Conservation (phyloP, 2,113 vertebrate species). For the Carlito syrichta region DNA sequence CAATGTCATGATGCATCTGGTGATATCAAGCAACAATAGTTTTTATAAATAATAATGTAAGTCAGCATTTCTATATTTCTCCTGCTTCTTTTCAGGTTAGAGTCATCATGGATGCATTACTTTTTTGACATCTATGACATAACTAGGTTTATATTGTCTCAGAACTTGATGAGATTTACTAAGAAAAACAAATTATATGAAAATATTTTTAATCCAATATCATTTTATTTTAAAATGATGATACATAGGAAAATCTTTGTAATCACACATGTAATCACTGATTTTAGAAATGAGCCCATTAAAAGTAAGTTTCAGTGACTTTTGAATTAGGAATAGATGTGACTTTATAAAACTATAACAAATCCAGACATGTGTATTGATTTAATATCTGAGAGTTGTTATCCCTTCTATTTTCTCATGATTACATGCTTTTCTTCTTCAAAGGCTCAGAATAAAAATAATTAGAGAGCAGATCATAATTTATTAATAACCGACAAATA, state of each 20-base stretch:
- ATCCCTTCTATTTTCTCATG: slow-evolving; percentile 65
- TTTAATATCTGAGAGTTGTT: slow-evolving; percentile 55
- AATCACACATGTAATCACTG: slow-evolving; percentile 59
- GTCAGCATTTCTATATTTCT: background rate
- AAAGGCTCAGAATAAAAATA: slow-evolving; percentile 51
- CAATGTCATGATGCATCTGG: background rate
- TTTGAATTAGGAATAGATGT: slow-evolving; percentile 57
- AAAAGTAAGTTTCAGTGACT: slow-evolving; percentile 57
- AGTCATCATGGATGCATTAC: too few species aligned
- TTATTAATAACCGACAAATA: slow-evolving; percentile 63
- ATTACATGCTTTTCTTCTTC: slow-evolving; percentile 58
- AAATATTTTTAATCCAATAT: slow-evolving; percentile 39
- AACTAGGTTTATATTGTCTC: background rate
- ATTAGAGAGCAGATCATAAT: slow-evolving; percentile 56
- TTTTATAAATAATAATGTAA: background rate
- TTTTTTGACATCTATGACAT: background rate
- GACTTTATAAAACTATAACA: slow-evolving; percentile 72
- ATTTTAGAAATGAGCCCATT: slow-evolving; percentile 67
- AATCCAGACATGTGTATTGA: slow-evolving; percentile 63
- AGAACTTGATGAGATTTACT: background rate
- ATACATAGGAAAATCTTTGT: slow-evolving; percentile 48
- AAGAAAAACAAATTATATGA: background rate
- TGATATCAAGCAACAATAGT: background rate
- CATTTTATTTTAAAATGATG: slow-evolving; percentile 55
- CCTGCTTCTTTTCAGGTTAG: background rate